A percentile compares a stretch with the other conserved stretches of the same genome.
Conservation (phyloP, 92 coral and sea anemone species). For the Pocillopora meandrina region DNA sequence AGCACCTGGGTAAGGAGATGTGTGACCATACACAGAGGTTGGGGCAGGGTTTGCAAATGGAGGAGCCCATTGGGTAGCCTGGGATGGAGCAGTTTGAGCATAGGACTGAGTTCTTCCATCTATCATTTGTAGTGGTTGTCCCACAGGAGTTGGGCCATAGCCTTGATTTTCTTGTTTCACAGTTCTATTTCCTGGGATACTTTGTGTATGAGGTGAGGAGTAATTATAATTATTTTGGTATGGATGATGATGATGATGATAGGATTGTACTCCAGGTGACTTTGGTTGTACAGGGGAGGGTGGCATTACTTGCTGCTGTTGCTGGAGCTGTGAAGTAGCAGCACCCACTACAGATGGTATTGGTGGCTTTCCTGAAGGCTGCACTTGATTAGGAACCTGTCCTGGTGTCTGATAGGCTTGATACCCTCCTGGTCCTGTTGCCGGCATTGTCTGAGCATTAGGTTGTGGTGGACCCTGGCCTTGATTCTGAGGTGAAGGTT, state of each 20-base stretch:
- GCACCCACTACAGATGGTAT: background rate
- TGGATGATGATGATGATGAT: constrained; percentile 32
- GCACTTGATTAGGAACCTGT: background rate
- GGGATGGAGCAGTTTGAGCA: constrained; percentile 31
- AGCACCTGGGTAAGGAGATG: constrained; percentile 29
- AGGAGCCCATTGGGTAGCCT: constrained; percentile 46
- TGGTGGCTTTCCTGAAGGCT: constrained; percentile 1
- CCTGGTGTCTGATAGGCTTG: constrained; percentile 13
- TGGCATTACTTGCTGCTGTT: constrained; percentile 38
- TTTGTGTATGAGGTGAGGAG: constrained; percentile 13
- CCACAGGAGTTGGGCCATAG: constrained; percentile 4
- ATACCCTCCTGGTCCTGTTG: constrained; percentile 18
- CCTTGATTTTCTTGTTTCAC: constrained; percentile 8
- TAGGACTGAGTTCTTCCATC: constrained; percentile 40
- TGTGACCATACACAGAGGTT: constrained; percentile 18
- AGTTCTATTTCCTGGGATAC: constrained; percentile 26
- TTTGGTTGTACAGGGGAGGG: constrained; percentile 24
- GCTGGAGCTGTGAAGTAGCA: constrained; percentile 10
- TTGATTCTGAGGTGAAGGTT: constrained; percentile 1
- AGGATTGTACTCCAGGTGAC: constrained; percentile 26
- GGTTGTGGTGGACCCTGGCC: constrained; percentile 22
- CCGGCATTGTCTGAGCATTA: background rate
- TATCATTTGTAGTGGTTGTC: constrained; percentile 30
- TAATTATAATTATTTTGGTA: constrained; percentile 32
- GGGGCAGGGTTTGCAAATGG: constrained; percentile 37